Percentiles rank a stretch among this genome's conserved stretches.
These are phyloP conservation scores for Drosophila yakuba DNA, from an alignment of 1,140 invertebrate genomes.

Conservation along the genomic window DNA sequence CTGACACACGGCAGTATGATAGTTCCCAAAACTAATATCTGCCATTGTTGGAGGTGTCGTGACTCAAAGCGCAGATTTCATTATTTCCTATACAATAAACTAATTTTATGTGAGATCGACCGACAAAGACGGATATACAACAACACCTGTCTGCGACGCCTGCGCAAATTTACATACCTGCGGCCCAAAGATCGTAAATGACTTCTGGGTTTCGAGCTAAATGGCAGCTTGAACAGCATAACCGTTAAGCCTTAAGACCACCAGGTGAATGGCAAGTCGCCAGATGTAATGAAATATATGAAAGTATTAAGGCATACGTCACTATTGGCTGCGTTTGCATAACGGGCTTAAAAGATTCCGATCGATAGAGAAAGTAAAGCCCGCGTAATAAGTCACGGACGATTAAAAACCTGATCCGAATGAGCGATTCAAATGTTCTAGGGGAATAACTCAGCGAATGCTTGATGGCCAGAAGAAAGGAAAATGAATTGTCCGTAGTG, in stretches of 20 bases:
- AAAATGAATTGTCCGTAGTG: conserved; percentile 15
- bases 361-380: conserved; percentile 59
- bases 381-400: conserved; percentile 2
- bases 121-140: conserved; percentile 16
- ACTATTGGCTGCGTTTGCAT: conserved; percentile 53
- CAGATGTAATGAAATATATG: conserved; percentile 41
- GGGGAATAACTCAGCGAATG: conserved; percentile 19
- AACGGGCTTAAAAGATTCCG: conserved; percentile 64
- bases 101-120: conserved; percentile 44
- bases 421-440: conserved; percentile 29
- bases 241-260: conserved; percentile 44
- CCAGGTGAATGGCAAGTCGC: conserved; percentile 71
- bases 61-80: conserved; percentile 21
- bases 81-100: conserved; percentile 37
- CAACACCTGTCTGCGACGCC: conserved; percentile 16
- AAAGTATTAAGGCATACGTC: conserved; percentile 25
- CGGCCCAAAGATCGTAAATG: conserved; percentile 49
- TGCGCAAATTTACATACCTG: conserved; percentile 26
- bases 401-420: conserved; percentile 19
- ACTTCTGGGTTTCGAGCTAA: conserved; percentile 63
- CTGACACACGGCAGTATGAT: conserved; percentile 1
- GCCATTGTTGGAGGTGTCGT: conserved; percentile 56
- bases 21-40: conserved; percentile 46
- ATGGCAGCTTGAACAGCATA: conserved; percentile 27
- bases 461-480: conserved; percentile 14